Evolutionary conservation across 1,140 invertebrate genomes (phyloP).

Genomic region (Pectinophora gossypiella): DNA sequence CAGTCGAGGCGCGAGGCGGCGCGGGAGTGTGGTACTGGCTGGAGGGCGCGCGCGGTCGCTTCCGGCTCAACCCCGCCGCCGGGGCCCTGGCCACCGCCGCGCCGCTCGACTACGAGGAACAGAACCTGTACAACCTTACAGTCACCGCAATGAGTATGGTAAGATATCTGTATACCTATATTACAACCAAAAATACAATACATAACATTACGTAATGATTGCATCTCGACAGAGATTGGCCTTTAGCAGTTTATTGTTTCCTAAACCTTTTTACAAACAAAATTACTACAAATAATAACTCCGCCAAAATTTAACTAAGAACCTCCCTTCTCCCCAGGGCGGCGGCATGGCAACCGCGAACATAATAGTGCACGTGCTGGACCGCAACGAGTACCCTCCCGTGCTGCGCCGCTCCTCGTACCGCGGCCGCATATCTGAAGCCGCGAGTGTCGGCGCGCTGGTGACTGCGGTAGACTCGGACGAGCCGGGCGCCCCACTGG

Average conservation of each 20-base stretch:
- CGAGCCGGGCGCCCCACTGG: conserved; percentile 79
- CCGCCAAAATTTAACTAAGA: too few relatives aligned
- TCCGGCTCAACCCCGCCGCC: conserved; percentile 90
- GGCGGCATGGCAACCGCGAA: conserved; percentile 80
- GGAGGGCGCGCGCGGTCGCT: conserved; percentile 83
- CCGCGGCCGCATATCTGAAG: conserved; percentile 54
- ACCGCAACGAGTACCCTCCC: conserved; percentile 93
- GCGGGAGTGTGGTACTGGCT: conserved; percentile 91
- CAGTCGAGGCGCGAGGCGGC: conserved; percentile 86
- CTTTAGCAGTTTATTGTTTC: too few relatives aligned
- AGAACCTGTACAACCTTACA: conserved; percentile 86
- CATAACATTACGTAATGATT: too few relatives aligned
- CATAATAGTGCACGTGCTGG: conserved; percentile 86
- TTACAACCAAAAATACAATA: neutral
- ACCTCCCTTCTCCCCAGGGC: conserved; percentile 76
- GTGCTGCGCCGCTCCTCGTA: conserved; percentile 84
- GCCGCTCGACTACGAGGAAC: conserved; percentile 87
- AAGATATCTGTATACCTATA: conserved; percentile 29
- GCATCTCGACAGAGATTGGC: too few relatives aligned
- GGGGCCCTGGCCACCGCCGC: conserved; percentile 86
- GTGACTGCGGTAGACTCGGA: conserved; percentile 78
- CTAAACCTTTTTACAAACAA: too few relatives aligned
- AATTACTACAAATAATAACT: too few relatives aligned
- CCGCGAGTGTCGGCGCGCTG: conserved; percentile 36
- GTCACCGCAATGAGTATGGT: conserved; percentile 92